These are phyloP conservation scores for Leptinotarsa undecemlineata DNA, from an alignment of 1,140 invertebrate species.

Conservation along the genomic window DNA sequence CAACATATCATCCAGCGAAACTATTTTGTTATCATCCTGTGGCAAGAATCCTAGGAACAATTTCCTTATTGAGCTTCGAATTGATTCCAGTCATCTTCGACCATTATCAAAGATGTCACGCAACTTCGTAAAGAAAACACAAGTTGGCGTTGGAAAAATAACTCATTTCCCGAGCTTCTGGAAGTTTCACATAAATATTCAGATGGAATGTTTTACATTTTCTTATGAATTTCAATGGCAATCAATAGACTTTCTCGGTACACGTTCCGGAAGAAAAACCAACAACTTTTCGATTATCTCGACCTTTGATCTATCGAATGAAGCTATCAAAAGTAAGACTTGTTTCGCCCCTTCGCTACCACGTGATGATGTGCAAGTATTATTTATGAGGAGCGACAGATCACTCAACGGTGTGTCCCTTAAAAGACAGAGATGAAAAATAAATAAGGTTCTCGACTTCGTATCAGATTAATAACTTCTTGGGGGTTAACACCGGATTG, in stretches of 20 bases:
- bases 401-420: constrained; percentile 13
- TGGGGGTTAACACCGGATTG: constrained; percentile 34
- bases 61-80: neutral
- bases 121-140: neutral
- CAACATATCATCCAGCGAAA: too few relatives aligned
- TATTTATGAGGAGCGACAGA: constrained; percentile 32
- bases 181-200: constrained; percentile 14
- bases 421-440: constrained; percentile 31
- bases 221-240: constrained; percentile 19
- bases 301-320: constrained; percentile 34
- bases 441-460: constrained; percentile 35
- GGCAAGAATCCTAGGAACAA: too few relatives aligned
- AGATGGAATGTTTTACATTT: constrained; percentile 20
- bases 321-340: constrained; percentile 30
- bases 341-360: constrained; percentile 16
- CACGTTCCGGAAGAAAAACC: constrained; percentile 23
- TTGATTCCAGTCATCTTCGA: neutral
- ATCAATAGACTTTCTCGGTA: constrained; percentile 23
- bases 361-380: constrained; percentile 16
- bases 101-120: neutral
- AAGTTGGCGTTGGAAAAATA: neutral
- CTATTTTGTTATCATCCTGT: too few relatives aligned
- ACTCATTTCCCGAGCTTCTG: neutral
- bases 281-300: constrained; percentile 37
- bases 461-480: constrained; percentile 32